Evolutionary conservation across 2,113 vertebrate species (phyloP).

Genomic region (Corythornis cristatus): DNA sequence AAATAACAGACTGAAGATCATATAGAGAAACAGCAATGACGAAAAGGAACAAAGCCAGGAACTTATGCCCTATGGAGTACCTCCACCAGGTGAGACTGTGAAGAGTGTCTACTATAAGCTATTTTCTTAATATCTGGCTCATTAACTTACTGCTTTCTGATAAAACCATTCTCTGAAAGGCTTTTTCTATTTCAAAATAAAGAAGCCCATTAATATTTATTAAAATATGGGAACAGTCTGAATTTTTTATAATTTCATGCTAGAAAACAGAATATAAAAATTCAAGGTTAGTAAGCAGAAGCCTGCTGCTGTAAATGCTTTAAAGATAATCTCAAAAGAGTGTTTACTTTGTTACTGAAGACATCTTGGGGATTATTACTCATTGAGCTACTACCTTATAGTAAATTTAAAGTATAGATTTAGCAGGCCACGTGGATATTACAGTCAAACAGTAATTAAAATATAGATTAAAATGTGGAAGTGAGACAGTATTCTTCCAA

Average conservation of each 20-base stretch:
- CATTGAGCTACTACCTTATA: neutral
- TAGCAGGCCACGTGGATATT: neutral
- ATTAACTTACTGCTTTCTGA: neutral
- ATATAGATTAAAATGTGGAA: neutral
- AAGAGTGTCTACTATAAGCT: neutral
- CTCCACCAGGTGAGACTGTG: neutral
- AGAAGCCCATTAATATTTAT: neutral
- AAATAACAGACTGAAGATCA: neutral
- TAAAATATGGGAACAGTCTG: neutral
- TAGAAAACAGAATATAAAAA: neutral
- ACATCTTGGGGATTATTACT: neutral
- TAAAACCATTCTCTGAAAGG: neutral
- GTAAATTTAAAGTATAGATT: neutral
- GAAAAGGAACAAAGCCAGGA: neutral
- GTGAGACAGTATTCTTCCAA: neutral
- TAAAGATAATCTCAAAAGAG: neutral
- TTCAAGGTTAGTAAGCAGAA: neutral
- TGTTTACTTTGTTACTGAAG: neutral
- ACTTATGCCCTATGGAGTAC: rapidly evolving
- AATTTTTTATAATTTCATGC: neutral
- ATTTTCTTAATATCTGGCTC: neutral
- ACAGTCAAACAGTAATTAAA: neutral
- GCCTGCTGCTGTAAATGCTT: neutral
- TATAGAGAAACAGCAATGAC: neutral
- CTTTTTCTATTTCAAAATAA: neutral